Evolutionary conservation across 2,888 invertebrate species (phyloP).

Genomic region (Junonia oenone): DNA sequence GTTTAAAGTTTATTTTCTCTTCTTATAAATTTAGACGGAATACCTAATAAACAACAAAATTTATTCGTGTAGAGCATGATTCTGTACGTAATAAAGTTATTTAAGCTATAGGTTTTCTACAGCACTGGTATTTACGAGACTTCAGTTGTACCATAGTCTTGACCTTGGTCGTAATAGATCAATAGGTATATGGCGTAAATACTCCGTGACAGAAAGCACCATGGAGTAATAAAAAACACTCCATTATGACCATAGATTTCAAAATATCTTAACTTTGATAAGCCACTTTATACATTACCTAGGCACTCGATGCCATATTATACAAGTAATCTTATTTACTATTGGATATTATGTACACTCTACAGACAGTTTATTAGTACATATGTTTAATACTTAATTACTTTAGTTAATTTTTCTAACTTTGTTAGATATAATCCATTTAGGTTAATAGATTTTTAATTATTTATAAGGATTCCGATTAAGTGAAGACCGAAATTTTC

Average conservation of each 20-base stretch:
- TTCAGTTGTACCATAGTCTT: conserved; percentile 33
- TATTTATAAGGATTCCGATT: background rate
- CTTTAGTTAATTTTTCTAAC: background rate
- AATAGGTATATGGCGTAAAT: conserved; percentile 55
- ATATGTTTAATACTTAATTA: background rate
- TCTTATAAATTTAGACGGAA: too few species aligned
- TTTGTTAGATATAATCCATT: background rate
- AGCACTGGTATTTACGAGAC: background rate
- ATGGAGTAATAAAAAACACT: background rate
- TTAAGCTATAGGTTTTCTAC: background rate
- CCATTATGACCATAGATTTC: background rate
- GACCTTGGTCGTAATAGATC: conserved; percentile 64
- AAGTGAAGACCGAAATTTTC: background rate
- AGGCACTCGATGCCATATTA: background rate
- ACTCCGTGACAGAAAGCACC: background rate
- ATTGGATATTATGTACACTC: too few species aligned
- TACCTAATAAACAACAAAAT: too few species aligned
- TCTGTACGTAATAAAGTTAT: background rate
- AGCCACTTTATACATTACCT: background rate
- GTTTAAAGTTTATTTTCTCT: too few species aligned
- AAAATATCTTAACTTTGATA: background rate
- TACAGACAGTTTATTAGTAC: too few species aligned
- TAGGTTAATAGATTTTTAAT: background rate
- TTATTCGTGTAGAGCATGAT: background rate
- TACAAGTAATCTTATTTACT: too few species aligned